These are phyloP conservation scores for Glaucidium brasilianum DNA, from an alignment of 2,113 vertebrate genomes.

Conservation along the genomic window DNA sequence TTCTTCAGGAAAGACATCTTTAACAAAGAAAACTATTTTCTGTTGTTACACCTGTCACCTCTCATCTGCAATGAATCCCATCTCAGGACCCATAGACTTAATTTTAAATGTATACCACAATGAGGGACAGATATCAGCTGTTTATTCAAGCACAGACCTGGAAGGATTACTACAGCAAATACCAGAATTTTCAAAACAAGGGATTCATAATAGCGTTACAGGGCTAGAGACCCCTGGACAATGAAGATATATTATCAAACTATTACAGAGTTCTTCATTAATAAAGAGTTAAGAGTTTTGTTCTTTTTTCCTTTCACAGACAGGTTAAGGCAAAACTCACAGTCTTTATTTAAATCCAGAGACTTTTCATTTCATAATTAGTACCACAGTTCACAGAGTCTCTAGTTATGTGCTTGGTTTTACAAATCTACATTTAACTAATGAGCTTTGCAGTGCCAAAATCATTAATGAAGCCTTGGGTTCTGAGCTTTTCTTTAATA, in stretches of 20 bases:
- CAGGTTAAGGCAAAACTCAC: background rate
- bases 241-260: background rate
- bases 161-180: background rate
- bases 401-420: background rate
- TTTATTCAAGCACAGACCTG: background rate
- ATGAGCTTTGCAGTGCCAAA: background rate
- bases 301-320: background rate
- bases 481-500: background rate
- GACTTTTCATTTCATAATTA: background rate
- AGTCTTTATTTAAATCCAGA: background rate
- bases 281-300: rapidly evolving
- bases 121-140: background rate
- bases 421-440: background rate
- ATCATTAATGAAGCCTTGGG: background rate
- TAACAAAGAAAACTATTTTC: background rate
- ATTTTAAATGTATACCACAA: background rate
- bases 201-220: background rate
- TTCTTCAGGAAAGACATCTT: background rate
- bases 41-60: background rate
- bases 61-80: background rate
- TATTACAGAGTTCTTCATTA: background rate
- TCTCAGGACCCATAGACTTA: background rate
- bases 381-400: background rate
- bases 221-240: background rate
- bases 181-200: background rate